A percentile compares a stretch with the other conserved stretches of the same genome.
Evolutionary conservation across 2,888 invertebrate genomes (phyloP).

Genomic region (Cosmia trapezina): DNA sequence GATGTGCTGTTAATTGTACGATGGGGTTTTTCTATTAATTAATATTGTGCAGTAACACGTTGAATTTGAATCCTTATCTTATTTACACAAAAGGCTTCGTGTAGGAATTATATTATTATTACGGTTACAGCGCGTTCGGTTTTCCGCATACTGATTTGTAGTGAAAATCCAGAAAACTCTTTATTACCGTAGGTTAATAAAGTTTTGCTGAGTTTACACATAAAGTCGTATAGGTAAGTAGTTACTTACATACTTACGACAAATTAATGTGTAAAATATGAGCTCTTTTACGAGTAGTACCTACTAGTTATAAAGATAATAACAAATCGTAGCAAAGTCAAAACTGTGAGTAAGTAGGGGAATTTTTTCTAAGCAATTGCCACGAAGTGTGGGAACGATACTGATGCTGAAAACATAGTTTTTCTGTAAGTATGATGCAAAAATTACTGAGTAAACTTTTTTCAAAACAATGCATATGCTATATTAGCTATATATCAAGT

Average conservation of each 20-base stretch:
- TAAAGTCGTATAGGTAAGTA: no score
- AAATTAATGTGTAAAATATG: background rate
- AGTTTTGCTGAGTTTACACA: no score
- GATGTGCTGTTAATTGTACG: no score
- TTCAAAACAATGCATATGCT: background rate
- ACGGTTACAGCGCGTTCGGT: background rate
- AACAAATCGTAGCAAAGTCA: background rate
- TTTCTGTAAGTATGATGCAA: no score
- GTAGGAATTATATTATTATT: background rate
- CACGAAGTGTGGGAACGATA: no score
- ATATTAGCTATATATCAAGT: background rate
- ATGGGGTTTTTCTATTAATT: background rate
- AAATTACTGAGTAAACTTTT: no score
- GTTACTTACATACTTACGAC: background rate
- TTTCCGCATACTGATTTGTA: background rate
- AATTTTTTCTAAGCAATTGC: no score
- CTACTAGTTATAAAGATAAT: background rate
- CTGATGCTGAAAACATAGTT: no score
- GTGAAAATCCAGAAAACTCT: background rate
- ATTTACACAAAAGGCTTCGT: background rate
- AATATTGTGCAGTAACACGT: background rate
- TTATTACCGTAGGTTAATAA: no score
- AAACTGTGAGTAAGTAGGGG: no score
- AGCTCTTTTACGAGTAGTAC: background rate
- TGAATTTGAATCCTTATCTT: background rate